Evolutionary conservation across 2,113 vertebrate genomes (phyloP), one percentile per base, ranked within the genome.

Genomic region (Gallinago undulata): DNA sequence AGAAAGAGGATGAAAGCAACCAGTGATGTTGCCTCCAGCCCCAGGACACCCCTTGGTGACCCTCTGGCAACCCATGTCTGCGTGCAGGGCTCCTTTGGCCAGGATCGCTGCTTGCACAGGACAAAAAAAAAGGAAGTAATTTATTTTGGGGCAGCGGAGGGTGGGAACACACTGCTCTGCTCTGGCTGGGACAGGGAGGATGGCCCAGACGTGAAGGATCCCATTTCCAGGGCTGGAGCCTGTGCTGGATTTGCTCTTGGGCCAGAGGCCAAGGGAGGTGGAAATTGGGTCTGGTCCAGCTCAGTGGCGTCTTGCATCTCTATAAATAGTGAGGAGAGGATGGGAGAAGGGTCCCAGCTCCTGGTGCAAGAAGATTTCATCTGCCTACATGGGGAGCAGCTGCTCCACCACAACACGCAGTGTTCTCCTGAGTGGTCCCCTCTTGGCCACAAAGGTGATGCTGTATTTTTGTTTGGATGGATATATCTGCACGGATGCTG

Each of bases 311-410:
- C 3, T 2, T 2, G 6, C 0, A 1, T 19, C 31, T 10, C 84
- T 67, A 48, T 48, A 94, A 89, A 95, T 48, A 89, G 48, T 1
- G 9, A 19, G 31, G 23, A 59, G 59, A 63, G 76, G 53, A 13
- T 0, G 13, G 81, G 77, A 69, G 37, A 48, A 74, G 81, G 30
- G 50, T 47, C 77, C 24, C 0, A 7, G 33, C 67, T 68, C 75
- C 74, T 0, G 1, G 43, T 1, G 4, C n/a, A 1, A 16, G 73
- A 41, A 47, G 16, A 1, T 24, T 21, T 55, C 0, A 2, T 15
- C 30, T 33, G 63, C 8, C 18, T 41, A 48, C 1, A 0, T 5
- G 27, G 13, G 56, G 30, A 25, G 47, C 35, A 18, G 59, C 68
- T 0, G 7, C 47, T 37, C 33, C 2, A 6, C 27, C 7, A 6